A percentile compares a stretch with the other conserved stretches of the same genome.
phyloP scores from a whole-genome alignment of 2,113 vertebrate genomes.

The Nycticorax nycticorax region DNA sequence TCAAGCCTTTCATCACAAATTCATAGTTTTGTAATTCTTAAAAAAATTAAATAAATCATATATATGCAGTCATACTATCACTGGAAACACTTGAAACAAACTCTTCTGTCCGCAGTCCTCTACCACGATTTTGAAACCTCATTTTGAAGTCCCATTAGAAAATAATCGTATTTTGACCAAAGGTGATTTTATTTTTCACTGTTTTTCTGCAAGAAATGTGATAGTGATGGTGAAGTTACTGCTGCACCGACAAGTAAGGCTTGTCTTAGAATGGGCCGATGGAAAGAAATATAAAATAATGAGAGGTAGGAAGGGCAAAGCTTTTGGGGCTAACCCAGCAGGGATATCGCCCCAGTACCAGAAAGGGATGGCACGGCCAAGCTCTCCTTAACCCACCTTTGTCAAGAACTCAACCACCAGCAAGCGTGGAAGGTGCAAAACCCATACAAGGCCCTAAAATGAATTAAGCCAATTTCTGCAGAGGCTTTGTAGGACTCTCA shows the following conservation, averaged over 20 bases:
- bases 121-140: background rate
- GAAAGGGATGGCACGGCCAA: background rate
- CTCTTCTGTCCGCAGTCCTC: background rate
- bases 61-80: slow-evolving; percentile 14
- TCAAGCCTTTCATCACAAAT: slow-evolving; percentile 67
- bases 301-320: background rate
- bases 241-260: background rate
- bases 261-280: background rate
- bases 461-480: background rate
- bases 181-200: background rate
- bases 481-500: background rate
- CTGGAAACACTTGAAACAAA: slow-evolving; percentile 59
- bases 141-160: background rate
- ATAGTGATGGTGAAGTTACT: background rate
- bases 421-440: background rate
- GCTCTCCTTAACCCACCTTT: background rate
- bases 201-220: background rate
- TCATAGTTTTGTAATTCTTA: slow-evolving; percentile 57
- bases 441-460: background rate
- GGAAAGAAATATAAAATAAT: background rate
- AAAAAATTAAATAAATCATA: slow-evolving; percentile 10
- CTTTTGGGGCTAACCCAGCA: background rate
- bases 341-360: fast-evolving
- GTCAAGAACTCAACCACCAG: background rate
- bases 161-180: background rate